Base-by-base conservation (phyloP, 2,113 vertebrate species). In the Trochalopteron elliotii region DNA sequence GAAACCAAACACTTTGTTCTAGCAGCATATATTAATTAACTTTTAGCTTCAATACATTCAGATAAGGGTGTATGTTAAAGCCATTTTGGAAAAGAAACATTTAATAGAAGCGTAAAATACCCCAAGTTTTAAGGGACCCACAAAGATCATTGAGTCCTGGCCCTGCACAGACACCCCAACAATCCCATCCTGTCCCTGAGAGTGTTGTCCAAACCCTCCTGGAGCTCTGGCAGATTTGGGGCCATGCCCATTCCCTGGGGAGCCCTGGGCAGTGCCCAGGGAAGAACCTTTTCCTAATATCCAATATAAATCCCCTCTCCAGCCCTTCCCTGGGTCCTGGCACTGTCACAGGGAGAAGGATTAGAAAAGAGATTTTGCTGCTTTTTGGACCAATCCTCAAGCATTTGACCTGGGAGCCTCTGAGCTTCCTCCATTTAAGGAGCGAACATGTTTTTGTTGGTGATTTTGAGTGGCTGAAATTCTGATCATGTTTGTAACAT, bases 131-230 rank as follows among this genome's bases (percentile, higher is more conserved):
- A 53, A 35, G 39, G 21, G 6, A 60, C 7, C 13, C 13, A 25
- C 7, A 27, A 35, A 10, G 16, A 9, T 18, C n/a, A 22, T 21
- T 0, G 1, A 67, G 4, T 27, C 24, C 45, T 53, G 47, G 0
- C 9, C 14, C n/a, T 40, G 45, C 53, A 9, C n/a, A 68, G 39
- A 22, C 24, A 6, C 4, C 19, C 39, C 87, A 60, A 10, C 9
- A 68, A 53, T 10, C 53, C 28, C 39, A 67, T 13, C 28, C 23
- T 47, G 69, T 60, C 19, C 61, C 24, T 68, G 28, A 2, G 0
- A 42, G 5, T 0, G 0, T 0, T 60, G 16, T 31, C 21, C 61
- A 45, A 75, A 31, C 0, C 0, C 47, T 47, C 21, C 47, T 40
- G n/a, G 53, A 76, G 61, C 61, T 61, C n/a, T 53, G 61, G 12